phyloP scores from a whole-genome alignment of 2,113 vertebrate species.

The Bubo scandiacus region DNA sequence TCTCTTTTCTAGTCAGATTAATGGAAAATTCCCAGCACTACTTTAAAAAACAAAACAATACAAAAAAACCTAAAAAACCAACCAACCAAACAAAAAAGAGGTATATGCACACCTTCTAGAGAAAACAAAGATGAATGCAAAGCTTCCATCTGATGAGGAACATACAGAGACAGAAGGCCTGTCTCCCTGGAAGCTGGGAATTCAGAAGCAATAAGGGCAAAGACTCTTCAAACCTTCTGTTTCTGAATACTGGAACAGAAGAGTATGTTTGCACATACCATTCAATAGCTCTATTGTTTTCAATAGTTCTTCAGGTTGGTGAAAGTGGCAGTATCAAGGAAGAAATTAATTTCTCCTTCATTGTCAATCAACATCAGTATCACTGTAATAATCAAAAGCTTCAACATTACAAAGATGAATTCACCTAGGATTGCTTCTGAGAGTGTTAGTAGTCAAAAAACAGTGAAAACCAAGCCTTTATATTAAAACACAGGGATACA shows the following conservation, averaged over 20 bases:
- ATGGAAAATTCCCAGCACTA: neutral
- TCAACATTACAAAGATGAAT: neutral
- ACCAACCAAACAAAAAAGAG: neutral
- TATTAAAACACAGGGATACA: neutral
- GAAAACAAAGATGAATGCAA: neutral
- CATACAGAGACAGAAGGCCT: neutral
- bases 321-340: neutral
- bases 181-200: neutral
- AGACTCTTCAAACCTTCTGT: neutral
- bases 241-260: neutral
- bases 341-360: neutral
- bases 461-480: neutral
- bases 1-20: neutral
- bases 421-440: neutral
- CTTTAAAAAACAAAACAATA: neutral
- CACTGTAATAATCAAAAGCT: neutral
- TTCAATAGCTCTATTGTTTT: neutral
- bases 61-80: too few relatives aligned
- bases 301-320: neutral
- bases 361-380: neutral
- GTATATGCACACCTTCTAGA: neutral
- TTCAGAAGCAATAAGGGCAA: neutral
- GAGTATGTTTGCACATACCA: neutral
- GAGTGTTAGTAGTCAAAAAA: neutral
- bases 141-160: neutral